Evolutionary conservation across 2,113 vertebrate species (phyloP).

Genomic region (Tetraodon nigroviridis): DNA sequence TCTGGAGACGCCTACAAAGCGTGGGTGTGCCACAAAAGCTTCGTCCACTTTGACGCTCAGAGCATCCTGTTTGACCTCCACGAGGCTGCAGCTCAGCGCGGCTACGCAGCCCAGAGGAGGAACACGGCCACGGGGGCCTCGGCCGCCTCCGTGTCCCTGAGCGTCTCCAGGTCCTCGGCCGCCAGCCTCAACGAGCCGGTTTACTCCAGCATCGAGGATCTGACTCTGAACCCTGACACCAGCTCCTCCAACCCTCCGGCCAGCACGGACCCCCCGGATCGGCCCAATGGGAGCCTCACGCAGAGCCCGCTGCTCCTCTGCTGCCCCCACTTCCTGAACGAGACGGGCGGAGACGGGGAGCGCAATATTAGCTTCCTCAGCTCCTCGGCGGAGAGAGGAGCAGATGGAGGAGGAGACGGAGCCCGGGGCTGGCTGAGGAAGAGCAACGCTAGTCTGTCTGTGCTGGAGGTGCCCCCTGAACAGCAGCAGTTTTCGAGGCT

Average conservation of each 20-base stretch:
- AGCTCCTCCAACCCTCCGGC: slow-evolving; percentile 38
- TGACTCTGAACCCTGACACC: slow-evolving; percentile 58
- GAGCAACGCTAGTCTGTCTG: slow-evolving; percentile 85
- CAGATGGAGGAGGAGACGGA: slow-evolving; percentile 14
- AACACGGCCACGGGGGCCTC: slow-evolving; percentile 91
- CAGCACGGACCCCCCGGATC: slow-evolving; percentile 72
- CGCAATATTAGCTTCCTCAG: slow-evolving; percentile 84
- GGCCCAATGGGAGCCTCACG: slow-evolving; percentile 59
- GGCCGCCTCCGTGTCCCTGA: slow-evolving; percentile 77
- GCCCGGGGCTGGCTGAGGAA: slow-evolving; percentile 64
- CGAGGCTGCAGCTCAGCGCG: slow-evolving; percentile 73
- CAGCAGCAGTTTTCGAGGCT: slow-evolving; percentile 76
- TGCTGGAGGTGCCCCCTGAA: slow-evolving; percentile 82
- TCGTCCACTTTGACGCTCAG: slow-evolving; percentile 89
- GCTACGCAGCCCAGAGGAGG: slow-evolving; percentile 70
- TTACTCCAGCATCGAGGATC: slow-evolving; percentile 82
- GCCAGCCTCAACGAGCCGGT: slow-evolving; percentile 67
- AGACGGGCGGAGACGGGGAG: slow-evolving; percentile 80
- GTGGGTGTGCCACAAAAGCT: slow-evolving; percentile 85
- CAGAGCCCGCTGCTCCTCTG: slow-evolving; percentile 81
- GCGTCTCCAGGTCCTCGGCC: slow-evolving; percentile 55
- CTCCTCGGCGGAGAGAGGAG: slow-evolving; percentile 65
- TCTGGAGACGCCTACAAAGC: slow-evolving; percentile 55
- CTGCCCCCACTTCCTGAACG: slow-evolving; percentile 92
- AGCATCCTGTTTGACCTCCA: slow-evolving; percentile 88